Evolutionary conservation across 2,797 vertebrate species (phyloP).

Genomic region (Cuculus canorus): DNA sequence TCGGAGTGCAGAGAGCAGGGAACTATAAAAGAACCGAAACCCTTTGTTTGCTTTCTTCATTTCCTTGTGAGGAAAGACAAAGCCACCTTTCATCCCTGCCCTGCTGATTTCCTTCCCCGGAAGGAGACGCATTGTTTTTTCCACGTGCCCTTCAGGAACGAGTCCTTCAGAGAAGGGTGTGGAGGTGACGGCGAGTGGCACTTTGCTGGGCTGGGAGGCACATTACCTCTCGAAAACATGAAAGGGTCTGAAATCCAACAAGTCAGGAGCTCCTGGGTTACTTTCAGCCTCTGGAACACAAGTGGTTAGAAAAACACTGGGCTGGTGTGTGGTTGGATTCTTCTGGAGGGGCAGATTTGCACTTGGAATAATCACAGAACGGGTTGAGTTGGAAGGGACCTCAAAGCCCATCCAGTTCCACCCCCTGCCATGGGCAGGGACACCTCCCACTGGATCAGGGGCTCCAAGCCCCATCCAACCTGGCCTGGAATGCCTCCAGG

Average conservation of each 20-base stretch:
- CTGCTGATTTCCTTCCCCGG: fast-evolving
- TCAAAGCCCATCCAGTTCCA: too few relatives aligned
- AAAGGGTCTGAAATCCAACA: not conserved
- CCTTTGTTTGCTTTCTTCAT: not conserved
- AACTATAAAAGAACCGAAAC: not conserved
- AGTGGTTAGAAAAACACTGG: not conserved
- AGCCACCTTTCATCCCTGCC: not conserved
- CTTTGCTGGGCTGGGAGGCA: not conserved
- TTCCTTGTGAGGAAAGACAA: conserved; percentile 31
- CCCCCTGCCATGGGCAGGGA: too few relatives aligned
- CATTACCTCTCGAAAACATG: fast-evolving
- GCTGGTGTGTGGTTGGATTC: not conserved
- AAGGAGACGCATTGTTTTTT: not conserved
- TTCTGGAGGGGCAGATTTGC: not conserved
- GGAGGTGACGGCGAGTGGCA: not conserved
- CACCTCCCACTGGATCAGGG: too few relatives aligned
- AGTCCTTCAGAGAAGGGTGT: not conserved
- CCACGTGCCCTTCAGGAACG: not conserved
- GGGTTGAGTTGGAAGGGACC: too few relatives aligned
- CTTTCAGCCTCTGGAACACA: not conserved
- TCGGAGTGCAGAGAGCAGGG: not conserved
- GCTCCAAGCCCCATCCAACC: too few relatives aligned
- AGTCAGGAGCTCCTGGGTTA: not conserved
- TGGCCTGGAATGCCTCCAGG: too few relatives aligned
- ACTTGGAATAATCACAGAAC: not conserved